Base-by-base conservation (phyloP, 2,888 invertebrate genomes). In the Polydesmus complanatus region DNA sequence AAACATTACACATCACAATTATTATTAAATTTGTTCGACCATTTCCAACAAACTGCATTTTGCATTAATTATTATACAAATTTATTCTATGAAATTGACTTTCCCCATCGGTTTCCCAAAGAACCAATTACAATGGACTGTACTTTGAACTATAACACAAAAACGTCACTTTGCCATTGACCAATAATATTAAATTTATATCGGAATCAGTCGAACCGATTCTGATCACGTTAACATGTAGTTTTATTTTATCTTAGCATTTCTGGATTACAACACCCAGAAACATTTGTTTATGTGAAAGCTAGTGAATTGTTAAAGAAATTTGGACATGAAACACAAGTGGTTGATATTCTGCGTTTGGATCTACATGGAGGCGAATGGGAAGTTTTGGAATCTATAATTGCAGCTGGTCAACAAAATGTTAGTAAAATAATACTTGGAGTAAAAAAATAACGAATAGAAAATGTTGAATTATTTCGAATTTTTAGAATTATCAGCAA, bases 291-390 rank as follows among this genome's bases (percentile, higher is more conserved):
- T 22, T 56, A 50, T 51, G 47, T 53, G 25, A 63, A 58, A 27
- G 26, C 55, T 22, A 47, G 23, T 26, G 63, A 62, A 18, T 51
- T 60, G 5, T 51, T 57, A 19, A 27, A n/a, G 11, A 22, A 55
- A 21, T 53, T 63, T 18, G 55, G 37, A 11, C 61, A 63, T 49
- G n/a, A 58, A 23, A 50, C 58, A 27, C n/a, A 1, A 23, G 50
- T 54, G 11, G 27, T 63, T 11, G 59, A 61, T 48, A 14, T 63
- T 27, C 27, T 63, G 37, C 51, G 37, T 14, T 48, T 63, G 26
- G 54, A 63, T 56, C 49, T 62, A 21, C 58, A 62, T 53, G 63
- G 61, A 18, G 63, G 63, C 27, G 63, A 63, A 56, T 63, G 63
- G 63, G 61, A 58, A 22, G 50, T 62, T 1, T 27, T 63, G 49